Evolutionary conservation across 2,113 vertebrate species (phyloP).

Genomic region (Dermatemys mawii): DNA sequence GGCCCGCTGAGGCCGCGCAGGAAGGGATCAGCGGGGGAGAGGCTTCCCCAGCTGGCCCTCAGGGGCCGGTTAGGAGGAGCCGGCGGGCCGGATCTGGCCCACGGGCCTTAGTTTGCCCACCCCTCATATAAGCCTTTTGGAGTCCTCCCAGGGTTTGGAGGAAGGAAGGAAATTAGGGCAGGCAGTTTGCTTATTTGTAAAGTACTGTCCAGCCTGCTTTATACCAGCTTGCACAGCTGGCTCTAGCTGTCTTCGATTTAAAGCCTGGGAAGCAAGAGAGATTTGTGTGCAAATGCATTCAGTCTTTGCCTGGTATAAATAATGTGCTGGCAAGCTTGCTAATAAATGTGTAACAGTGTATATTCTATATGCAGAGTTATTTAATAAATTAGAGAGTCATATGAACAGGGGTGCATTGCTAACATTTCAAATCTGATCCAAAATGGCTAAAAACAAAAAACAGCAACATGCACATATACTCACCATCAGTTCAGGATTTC

Average conservation of each 20-base stretch:
- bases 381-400: not conserved
- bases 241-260: not conserved
- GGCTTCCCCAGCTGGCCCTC: no score
- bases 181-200: not conserved
- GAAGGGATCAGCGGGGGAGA: no score
- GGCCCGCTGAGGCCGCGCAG: no score
- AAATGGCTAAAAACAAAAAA: conserved; percentile 47
- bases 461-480: conserved; percentile 39
- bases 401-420: conserved; percentile 1
- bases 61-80: no score
- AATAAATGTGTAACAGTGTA: not conserved
- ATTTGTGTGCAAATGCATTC: not conserved
- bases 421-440: conserved; percentile 8
- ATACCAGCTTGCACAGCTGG: not conserved
- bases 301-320: not conserved
- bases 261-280: not conserved
- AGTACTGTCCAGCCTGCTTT: not conserved
- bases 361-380: not conserved
- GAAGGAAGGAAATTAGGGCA: not conserved
- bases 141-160: not conserved
- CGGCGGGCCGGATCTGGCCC: no score
- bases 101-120: no score
- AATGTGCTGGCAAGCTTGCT: not conserved
- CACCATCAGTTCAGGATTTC: conserved; percentile 10
- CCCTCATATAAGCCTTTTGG: not conserved